A percentile compares a stretch with the other conserved stretches of the same genome.
phyloP scores from a whole-genome alignment of 1,140 invertebrate species.

The Tetragnatha versicolor region DNA sequence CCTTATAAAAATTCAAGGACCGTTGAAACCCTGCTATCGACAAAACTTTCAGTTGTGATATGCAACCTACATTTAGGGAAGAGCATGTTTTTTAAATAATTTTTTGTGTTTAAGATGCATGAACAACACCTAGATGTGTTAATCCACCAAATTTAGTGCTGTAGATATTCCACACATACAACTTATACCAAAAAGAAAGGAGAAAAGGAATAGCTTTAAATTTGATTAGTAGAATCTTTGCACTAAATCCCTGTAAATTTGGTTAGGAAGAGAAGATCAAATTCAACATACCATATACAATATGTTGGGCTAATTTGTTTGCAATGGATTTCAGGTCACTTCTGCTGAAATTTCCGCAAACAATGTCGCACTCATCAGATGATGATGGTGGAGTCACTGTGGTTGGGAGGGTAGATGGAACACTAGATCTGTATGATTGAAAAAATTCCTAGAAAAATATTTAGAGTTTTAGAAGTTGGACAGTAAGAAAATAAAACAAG shows the following conservation, averaged over 20 bases:
- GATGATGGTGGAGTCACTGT: slow-evolving; percentile 10
- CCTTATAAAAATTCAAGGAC: no score
- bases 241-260: not conserved
- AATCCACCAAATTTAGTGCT: no score
- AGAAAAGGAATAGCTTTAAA: no score
- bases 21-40: no score
- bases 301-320: slow-evolving; percentile 83
- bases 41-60: no score
- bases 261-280: not conserved
- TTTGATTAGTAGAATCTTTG: not conserved
- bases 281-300: slow-evolving; percentile 78
- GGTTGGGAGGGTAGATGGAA: not conserved
- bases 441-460: slow-evolving; percentile 19
- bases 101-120: no score
- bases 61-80: no score
- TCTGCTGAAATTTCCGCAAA: slow-evolving; percentile 69
- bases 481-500: not conserved
- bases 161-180: no score
- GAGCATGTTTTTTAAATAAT: no score
- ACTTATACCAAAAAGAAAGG: no score
- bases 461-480: not conserved
- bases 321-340: slow-evolving; percentile 73
- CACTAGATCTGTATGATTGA: not conserved
- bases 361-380: not conserved
- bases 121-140: no score